Base-by-base conservation (phyloP, 2,113 vertebrate genomes). In the Syngnathus typhle region DNA sequence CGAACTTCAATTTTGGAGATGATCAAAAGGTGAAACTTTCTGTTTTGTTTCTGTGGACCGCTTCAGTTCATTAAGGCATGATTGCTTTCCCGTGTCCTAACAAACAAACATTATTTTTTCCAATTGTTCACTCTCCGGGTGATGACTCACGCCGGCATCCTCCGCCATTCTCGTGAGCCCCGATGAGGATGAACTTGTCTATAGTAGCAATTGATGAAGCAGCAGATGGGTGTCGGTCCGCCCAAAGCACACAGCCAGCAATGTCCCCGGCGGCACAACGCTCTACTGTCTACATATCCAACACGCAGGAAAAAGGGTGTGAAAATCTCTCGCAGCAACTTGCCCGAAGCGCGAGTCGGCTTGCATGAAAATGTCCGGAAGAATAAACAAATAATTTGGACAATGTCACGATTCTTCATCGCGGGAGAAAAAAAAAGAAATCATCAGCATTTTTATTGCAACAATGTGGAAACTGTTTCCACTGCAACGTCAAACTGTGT, bases 231-330 rank as follows among this genome's bases (percentile, higher is more conserved):
- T 70, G 71, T 70, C 63, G 52, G 37, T 61, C 27, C 51, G 10
- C 39, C 36, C 69, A 43, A 6, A 56, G 23, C 63, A 39, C 10
- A 23, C 54, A 5, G 23, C 7, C 49, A 4, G 15, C 38, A 27
- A 23, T 27, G 64, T 47, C 10, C 27, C 4, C 47, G 7, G 18
- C 38, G 15, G 60, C 39, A 71, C 76, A 65, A 66, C 65, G 70
- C 70, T 73, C 68, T 61, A 52, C 18, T 5, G 8, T 62, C 21
- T 6, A 68, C 36, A 37, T 4, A 13, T 5, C 10, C 38, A 23
- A 21, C 23, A 8, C 55, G 54, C 16, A 46, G 43, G 36, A 54
- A 11, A 39, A 15, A 49, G 11, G 8, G 15, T 62, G 18, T 60
- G 8, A 32, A 32, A 32, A 32, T 32, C 27, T 32, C 27, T 32